Conservation (phyloP, 1,140 invertebrate genomes). For the Ephestia elutella region DNA sequence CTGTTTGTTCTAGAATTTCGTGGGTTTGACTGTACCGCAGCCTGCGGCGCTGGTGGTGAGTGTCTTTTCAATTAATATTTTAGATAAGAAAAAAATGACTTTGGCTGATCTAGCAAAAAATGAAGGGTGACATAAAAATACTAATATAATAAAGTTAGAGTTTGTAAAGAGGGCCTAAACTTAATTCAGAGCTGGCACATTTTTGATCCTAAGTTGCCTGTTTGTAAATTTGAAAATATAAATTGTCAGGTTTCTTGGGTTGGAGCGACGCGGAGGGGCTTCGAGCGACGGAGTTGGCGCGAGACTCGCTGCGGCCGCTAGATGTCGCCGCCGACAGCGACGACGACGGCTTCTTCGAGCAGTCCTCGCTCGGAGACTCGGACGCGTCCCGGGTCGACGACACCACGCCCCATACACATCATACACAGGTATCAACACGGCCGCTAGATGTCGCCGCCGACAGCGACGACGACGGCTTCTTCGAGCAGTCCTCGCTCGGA, state of each 20-base stretch:
- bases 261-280: conserved; percentile 23
- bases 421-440: too few species aligned
- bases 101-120: too few species aligned
- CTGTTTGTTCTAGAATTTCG: background rate
- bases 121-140: too few species aligned
- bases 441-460: background rate
- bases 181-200: too few species aligned
- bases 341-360: conserved; percentile 62
- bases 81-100: too few species aligned
- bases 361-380: conserved; percentile 39
- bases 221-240: too few species aligned
- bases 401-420: background rate
- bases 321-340: conserved; percentile 32
- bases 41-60: background rate
- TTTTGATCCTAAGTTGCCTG: too few species aligned
- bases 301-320: conserved; percentile 11
- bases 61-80: background rate
- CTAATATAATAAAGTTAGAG: too few species aligned
- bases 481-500: too few species aligned
- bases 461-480: too few species aligned
- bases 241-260: conserved; percentile 35
- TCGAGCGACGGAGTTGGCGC: conserved; percentile 15
- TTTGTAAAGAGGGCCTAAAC: too few species aligned
- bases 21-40: background rate
- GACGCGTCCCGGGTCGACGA: conserved; percentile 21